A percentile compares a stretch with the other conserved stretches of the same genome.
phyloP scores from a whole-genome alignment of 2,888 invertebrate species.

The Loripinus fragilis region DNA sequence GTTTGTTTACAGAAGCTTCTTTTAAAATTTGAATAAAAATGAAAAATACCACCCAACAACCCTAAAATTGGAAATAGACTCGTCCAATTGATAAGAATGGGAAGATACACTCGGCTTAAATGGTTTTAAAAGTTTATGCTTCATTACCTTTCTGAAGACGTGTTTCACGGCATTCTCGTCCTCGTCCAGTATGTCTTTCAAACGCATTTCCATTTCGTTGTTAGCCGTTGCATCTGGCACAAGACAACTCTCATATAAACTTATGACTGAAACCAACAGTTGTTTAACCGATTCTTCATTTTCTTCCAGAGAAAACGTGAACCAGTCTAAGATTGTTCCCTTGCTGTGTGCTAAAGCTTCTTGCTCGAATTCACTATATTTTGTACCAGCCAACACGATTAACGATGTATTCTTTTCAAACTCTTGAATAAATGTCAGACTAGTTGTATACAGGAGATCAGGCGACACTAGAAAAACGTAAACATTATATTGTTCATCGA shows the following conservation, averaged over 20 bases:
- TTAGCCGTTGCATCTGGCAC: background rate
- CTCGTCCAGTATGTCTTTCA: background rate
- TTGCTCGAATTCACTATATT: background rate
- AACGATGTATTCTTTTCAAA: background rate
- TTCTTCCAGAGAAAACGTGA: background rate
- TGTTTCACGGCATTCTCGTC: background rate
- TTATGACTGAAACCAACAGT: background rate
- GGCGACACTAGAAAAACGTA: background rate
- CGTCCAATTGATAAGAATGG: too few relatives aligned
- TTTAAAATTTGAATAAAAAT: too few relatives aligned
- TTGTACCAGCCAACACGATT: background rate
- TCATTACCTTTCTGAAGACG: slow-evolving; percentile 3
- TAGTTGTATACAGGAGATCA: background rate
- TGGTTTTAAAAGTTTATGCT: too few relatives aligned
- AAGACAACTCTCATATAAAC: background rate
- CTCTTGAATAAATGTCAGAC: background rate
- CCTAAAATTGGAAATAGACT: too few relatives aligned
- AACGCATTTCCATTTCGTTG: background rate
- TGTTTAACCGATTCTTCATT: background rate
- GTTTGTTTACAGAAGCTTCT: too few relatives aligned
- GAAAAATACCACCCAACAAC: too few relatives aligned
- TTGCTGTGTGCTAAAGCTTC: background rate
- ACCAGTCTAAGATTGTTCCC: background rate
- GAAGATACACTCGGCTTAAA: too few relatives aligned
- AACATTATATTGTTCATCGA: background rate